Evolutionary conservation across 2,797 vertebrate genomes (phyloP), one percentile per base, ranked within the genome.

Genomic region (Sebastes ruberrimus): DNA sequence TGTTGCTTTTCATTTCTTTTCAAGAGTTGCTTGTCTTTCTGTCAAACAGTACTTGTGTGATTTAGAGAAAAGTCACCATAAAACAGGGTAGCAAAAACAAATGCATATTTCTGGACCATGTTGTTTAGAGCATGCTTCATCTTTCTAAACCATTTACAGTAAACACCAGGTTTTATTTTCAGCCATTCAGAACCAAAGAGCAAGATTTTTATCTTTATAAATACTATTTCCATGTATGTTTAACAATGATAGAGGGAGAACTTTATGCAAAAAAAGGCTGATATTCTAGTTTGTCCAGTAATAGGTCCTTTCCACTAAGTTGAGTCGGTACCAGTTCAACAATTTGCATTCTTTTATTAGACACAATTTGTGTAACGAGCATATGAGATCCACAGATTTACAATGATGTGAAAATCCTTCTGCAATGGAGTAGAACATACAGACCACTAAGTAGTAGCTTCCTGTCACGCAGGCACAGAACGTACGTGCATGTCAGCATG

Each of bases 71-170:
- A 16, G 20, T 57, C 35, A 32, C 27, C 23, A 16, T 22, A 11
- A 53, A 25, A 68, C 22, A 4, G 13, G 20, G 28, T 22, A 61
- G 35, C 22, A 20, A 14, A 74, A 55, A 33, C 10, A 35, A 52
- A 53, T 23, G n/a, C 16, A 20, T 6, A 33, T 27, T n/a, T 25
- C 8, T 18, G 9, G 18, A 18, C 27, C 5, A 20, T 60, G 20
- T 68, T 25, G 38, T 49, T 42, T 32, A 63, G 22, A 22, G 30
- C 27, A 16, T 25, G 52, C 23, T 33, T 68, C 28, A 27, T 6
- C 23, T 28, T 60, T 46, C 38, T 49, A 22, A 65, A 23, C 33
- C 11, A 62, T 87, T 79, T 77, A 83, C 57, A 68, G 57, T 74
- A 68, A 89, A 74, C 61, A 16, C 25, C 38, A 20, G 18, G 32